These are phyloP conservation scores for Bergia puertoricense DNA, from an alignment of 92 coral and sea anemone species.

Conservation along the genomic window DNA sequence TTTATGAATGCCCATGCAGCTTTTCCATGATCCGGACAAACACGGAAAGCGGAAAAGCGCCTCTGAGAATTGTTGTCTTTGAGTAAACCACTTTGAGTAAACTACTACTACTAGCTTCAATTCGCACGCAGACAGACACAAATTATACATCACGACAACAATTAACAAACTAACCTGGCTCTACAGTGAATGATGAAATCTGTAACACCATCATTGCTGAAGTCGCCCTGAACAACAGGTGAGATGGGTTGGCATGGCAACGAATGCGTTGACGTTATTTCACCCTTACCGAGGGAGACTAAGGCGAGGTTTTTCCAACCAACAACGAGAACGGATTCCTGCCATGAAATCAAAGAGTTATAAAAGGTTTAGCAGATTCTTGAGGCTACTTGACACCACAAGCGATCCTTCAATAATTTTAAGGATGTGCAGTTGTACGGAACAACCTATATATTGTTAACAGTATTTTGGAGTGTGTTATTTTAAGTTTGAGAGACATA, in stretches of 20 bases:
- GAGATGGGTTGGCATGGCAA: conserved; percentile 87
- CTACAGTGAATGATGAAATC: conserved; percentile 86
- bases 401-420: background rate
- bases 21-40: too few relatives aligned
- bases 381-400: background rate
- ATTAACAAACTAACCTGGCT: conserved; percentile 65
- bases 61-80: too few relatives aligned
- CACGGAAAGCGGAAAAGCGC: too few relatives aligned
- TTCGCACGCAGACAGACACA: too few relatives aligned
- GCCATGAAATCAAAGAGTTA: background rate
- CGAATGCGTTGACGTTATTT: conserved; percentile 78
- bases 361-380: background rate
- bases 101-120: background rate
- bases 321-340: conserved; percentile 80
- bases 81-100: too few relatives aligned
- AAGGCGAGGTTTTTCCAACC: conserved; percentile 72
- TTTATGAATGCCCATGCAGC: too few relatives aligned
- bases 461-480: too few relatives aligned
- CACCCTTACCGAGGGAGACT: conserved; percentile 80
- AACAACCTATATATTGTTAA: too few relatives aligned
- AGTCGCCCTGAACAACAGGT: conserved; percentile 85
- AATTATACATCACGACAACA: background rate
- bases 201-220: conserved; percentile 84
- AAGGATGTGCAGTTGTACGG: background rate
- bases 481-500: too few relatives aligned